Evolutionary conservation across 2,797 vertebrate species (phyloP), one percentile per base, ranked within the genome.

Genomic region (Dendrocincla fuliginosa): DNA sequence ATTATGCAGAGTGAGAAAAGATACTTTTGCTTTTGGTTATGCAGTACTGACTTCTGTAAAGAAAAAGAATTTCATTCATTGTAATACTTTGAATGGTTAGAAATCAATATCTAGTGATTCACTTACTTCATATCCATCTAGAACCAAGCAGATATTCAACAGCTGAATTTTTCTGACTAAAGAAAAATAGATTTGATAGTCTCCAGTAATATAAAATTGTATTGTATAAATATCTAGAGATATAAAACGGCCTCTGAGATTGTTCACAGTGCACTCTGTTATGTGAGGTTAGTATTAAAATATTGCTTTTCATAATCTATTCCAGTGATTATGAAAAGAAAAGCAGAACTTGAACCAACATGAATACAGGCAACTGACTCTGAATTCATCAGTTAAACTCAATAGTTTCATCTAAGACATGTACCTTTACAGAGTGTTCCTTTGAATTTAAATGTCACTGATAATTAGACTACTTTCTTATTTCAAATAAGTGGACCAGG

Each of bases 101-200:
- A 94, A 93, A 90, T 96, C 65, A 86, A 22, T 80, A 82, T 60
- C 37, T 90, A 78, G 22, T 87, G 65, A 49, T 41, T 79, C 77
- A 75, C 9, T 85, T 68, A 41, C 33, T 80, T 96, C 50, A 78
- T 75, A 85, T 69, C 64, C 41, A 79, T 67, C 30, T 87, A 67
- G 50, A 75, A 79, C 17, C 8, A 64, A 81, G 50, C 32, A 96
- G 73, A 90, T 84, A 50, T 16, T 68, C 24, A 85, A 75, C 59
- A 92, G 70, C 30, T 79, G 65, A 96, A 64, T 92, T 68, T 86
- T 92, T 96, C 60, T 92, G 63, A 90, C 70, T 84, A 53, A 89
- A 94, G 77, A 59, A 53, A 59, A 96, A 91, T 69, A 77, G 35
- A 87, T 65, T 69, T 95, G 44, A 23, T 53, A 83, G 33, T 42